Percentiles rank a stretch among this genome's conserved stretches.
Conservation (phyloP, 2,113 vertebrate species). For the Pavo muticus region DNA sequence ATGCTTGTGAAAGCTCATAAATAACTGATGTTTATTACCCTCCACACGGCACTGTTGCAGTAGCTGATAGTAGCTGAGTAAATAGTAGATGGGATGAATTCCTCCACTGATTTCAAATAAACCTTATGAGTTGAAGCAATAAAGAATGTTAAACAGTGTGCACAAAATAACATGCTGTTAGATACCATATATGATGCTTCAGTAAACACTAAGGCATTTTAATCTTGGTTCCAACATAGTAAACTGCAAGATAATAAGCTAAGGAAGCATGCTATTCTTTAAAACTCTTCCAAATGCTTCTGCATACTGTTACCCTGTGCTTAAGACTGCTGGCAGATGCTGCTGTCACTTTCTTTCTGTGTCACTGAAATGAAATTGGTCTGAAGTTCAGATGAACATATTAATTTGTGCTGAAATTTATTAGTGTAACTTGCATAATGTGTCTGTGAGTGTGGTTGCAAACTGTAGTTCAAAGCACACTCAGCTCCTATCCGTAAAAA, state of each 20-base stretch:
- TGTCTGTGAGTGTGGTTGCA: neutral
- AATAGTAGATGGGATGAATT: conserved; percentile 72
- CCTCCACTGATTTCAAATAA: conserved; percentile 76
- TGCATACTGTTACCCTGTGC: neutral
- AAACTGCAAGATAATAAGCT: conserved; percentile 69
- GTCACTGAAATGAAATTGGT: neutral
- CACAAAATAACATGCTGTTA: conserved; percentile 74
- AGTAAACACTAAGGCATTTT: conserved; percentile 76
- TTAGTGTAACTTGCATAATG: neutral
- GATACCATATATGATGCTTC: conserved; percentile 68
- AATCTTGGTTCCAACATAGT: conserved; percentile 64
- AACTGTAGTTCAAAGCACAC: neutral
- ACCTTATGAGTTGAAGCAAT: conserved; percentile 54
- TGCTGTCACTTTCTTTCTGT: conserved; percentile 34
- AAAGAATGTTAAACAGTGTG: conserved; percentile 75
- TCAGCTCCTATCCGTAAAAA: neutral
- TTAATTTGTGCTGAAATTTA: conserved; percentile 1
- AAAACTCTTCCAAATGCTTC: conserved; percentile 19
- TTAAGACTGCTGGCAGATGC: conserved; percentile 2
- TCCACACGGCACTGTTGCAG: conserved; percentile 61
- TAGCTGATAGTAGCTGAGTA: conserved; percentile 73
- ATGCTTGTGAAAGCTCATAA: conserved; percentile 65
- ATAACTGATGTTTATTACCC: conserved; percentile 72
- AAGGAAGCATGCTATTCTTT: conserved; percentile 45
- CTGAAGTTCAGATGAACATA: conserved; percentile 21